These are phyloP conservation scores for Zonitis immaculata DNA, from an alignment of 2,888 invertebrate genomes.

Conservation along the genomic window DNA sequence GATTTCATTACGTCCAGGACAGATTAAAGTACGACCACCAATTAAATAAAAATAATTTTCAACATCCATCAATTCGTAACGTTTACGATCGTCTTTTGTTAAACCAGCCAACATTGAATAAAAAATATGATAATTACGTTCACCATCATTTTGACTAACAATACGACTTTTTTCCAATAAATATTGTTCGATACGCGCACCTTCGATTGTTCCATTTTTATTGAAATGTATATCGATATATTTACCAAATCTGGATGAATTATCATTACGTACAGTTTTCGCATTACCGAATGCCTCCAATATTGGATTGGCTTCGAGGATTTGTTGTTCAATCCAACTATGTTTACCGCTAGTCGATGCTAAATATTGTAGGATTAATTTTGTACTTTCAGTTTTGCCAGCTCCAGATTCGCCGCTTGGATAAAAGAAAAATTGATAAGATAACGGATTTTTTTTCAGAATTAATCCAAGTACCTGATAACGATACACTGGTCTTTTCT, in stretches of 20 bases:
- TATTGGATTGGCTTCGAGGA: constrained; percentile 93
- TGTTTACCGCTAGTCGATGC: constrained; percentile 93
- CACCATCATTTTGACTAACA: constrained; percentile 82
- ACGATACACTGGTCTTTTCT: constrained; percentile 87
- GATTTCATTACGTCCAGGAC: constrained; percentile 79
- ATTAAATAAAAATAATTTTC: constrained; percentile 76
- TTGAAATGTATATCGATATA: constrained; percentile 57
- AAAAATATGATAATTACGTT: constrained; percentile 95
- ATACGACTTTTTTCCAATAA: constrained; percentile 90
- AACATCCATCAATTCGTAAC: constrained; percentile 68
- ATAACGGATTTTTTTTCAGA: background rate
- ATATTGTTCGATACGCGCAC: constrained; percentile 93
- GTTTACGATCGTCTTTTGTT: constrained; percentile 70
- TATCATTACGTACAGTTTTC: constrained; percentile 92
- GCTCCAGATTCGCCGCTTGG: constrained; percentile 91
- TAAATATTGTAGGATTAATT: constrained; percentile 87
- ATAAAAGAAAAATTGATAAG: background rate
- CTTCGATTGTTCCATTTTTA: constrained; percentile 78
- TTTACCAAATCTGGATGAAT: constrained; percentile 94
- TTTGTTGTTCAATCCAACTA: constrained; percentile 97
- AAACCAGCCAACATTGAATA: constrained; percentile 86
- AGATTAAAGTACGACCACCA: constrained; percentile 70
- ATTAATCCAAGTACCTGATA: constrained; percentile 81
- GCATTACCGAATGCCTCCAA: constrained; percentile 97
- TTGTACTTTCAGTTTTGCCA: constrained; percentile 95